A percentile compares a stretch with the other conserved stretches of the same genome.
phyloP scores from a whole-genome alignment of 1,140 invertebrate genomes.

The Macrosteles quadrilineatus region DNA sequence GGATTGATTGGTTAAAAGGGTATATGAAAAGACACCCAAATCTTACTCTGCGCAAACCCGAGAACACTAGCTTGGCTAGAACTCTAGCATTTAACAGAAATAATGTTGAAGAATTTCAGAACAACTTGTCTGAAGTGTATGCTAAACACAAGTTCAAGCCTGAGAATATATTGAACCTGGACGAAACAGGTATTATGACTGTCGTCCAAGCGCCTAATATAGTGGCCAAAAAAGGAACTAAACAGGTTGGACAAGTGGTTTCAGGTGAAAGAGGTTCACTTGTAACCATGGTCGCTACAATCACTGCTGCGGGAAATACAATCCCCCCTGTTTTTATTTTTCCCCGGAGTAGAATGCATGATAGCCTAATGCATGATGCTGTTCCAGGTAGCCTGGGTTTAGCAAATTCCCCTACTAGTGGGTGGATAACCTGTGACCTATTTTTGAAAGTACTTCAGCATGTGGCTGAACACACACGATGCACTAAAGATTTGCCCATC shows the following conservation, averaged over 20 bases:
- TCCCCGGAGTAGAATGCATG: slow-evolving; percentile 45
- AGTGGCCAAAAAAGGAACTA: slow-evolving; percentile 42
- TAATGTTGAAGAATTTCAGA: slow-evolving; percentile 42
- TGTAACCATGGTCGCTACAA: slow-evolving; percentile 45
- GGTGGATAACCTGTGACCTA: slow-evolving; percentile 48
- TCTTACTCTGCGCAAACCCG: slow-evolving; percentile 45
- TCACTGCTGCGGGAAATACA: slow-evolving; percentile 47
- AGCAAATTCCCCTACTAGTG: slow-evolving; percentile 43
- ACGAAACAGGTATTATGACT: slow-evolving; percentile 1
- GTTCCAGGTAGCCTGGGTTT: slow-evolving; percentile 40
- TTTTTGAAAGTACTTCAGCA: slow-evolving; percentile 34
- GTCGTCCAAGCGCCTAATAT: slow-evolving; percentile 44
- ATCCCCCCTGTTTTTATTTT: slow-evolving; percentile 53
- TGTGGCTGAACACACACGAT: slow-evolving; percentile 39
- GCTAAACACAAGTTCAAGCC: background rate
- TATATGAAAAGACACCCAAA: slow-evolving; percentile 44
- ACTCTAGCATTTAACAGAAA: slow-evolving; percentile 45
- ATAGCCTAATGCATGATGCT: slow-evolving; percentile 24
- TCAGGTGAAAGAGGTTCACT: slow-evolving; percentile 46
- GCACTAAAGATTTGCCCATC: slow-evolving; percentile 43
- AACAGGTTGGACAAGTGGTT: slow-evolving; percentile 43
- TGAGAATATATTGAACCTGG: background rate
- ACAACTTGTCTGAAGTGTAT: background rate
- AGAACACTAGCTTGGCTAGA: slow-evolving; percentile 47
- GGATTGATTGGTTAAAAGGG: slow-evolving; percentile 46